phyloP scores from a whole-genome alignment of 2,113 vertebrate genomes.

The Siphamia tubifer region DNA sequence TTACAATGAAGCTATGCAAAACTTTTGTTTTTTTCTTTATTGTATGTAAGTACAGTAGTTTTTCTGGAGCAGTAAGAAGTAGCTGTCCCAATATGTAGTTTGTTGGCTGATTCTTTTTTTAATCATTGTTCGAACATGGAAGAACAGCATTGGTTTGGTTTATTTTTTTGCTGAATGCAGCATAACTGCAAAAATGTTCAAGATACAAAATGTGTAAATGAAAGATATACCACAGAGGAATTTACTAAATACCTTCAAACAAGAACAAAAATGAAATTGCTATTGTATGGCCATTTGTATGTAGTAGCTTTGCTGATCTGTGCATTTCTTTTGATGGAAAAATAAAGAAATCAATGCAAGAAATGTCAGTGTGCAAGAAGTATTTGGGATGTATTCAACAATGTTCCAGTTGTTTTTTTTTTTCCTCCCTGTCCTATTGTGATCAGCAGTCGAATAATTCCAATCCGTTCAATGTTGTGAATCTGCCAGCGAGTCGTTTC shows the following conservation, averaged over 20 bases:
- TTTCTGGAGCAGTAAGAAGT: constrained; percentile 64
- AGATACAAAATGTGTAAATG: constrained; percentile 63
- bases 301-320: constrained; percentile 87
- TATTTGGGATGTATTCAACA: neutral
- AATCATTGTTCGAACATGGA: constrained; percentile 51
- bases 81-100: constrained; percentile 59
- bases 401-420: neutral
- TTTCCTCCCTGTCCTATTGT: neutral
- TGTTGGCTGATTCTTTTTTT: constrained; percentile 71
- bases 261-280: constrained; percentile 78
- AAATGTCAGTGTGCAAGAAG: constrained; percentile 56
- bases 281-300: constrained; percentile 87
- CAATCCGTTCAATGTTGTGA: too few relatives aligned
- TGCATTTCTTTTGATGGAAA: constrained; percentile 84
- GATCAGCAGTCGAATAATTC: neutral
- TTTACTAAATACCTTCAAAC: constrained; percentile 59
- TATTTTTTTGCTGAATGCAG: constrained; percentile 70
- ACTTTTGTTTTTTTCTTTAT: constrained; percentile 77
- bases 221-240: constrained; percentile 50
- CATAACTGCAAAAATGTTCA: constrained; percentile 67
- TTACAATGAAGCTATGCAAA: constrained; percentile 98
- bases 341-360: constrained; percentile 89
- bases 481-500: constrained; percentile 10
- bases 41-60: constrained; percentile 77
- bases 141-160: constrained; percentile 49